Evolutionary conservation across 30 jellyfish, hydroid and myxozoan genomes (phyloP), one percentile per base, ranked within the genome.

Genomic region (Mastigias papua): DNA sequence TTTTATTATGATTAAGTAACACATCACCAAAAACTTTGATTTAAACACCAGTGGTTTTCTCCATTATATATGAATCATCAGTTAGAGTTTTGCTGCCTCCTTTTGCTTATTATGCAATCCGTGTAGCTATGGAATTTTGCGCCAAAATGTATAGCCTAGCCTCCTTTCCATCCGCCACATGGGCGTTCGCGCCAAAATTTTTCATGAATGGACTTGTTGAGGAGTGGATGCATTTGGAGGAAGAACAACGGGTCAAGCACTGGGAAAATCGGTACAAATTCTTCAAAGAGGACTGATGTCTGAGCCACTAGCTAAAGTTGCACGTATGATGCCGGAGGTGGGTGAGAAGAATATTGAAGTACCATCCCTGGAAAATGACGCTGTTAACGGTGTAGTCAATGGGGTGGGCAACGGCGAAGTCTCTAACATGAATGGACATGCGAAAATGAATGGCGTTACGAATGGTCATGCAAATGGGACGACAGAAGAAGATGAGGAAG

Each of bases 261-360:
- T 35, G 6, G 19, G 83, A n/a, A 72, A 72, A 21, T 28, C 83
- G 25, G 0, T 72, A 27, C 78, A 29, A 19, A 46, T 48, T 25
- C 21, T 29, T 48, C 31, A 26, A 32, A 77, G 33, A 31, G 61
- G 31, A 81, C 48, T 49, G 27, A 82, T 82, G 91, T 68, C 84
- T 1, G 91, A 82, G 72, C 91, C 91, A 48, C 66, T 77, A 32
- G 64, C 66, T 31, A 82, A 82, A 54, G 51, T 49, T 28, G 84
- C 84, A 28, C 50, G 84, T 35, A 82, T 50, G 30, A 82, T 82
- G 84, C 82, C 90, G 11, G 82, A 80, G 63, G 34, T 46, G 7
- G 51, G 34, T 57, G 89, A 58, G 26, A 34, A 33, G 32, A 6
- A 10, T 27, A 26, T 63, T 23, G 74, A n/a, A 57, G 30, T 3